Evolutionary conservation across 2,113 vertebrate species (phyloP).

Genomic region (Actinemys pallida): DNA sequence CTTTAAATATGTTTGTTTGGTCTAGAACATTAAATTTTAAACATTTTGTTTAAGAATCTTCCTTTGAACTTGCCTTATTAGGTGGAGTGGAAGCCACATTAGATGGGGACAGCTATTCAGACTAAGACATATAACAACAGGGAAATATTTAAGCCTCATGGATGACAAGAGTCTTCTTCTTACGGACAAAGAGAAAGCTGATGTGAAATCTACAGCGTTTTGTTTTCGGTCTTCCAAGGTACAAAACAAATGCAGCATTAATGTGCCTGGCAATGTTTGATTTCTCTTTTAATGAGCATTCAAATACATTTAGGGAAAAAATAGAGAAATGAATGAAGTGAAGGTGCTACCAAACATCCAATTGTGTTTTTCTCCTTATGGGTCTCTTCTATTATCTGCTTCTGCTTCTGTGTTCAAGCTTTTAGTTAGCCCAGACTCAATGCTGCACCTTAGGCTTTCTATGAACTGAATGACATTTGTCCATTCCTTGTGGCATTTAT

Average conservation of each 20-base stretch:
- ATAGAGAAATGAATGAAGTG: neutral
- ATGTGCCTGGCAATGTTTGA: neutral
- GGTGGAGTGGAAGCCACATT: conserved; percentile 97
- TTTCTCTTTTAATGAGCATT: neutral
- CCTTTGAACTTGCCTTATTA: conserved; percentile 66
- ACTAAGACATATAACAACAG: conserved; percentile 95
- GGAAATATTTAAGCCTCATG: conserved; percentile 93
- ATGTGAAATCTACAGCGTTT: conserved; percentile 95
- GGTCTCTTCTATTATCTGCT: neutral
- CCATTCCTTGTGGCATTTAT: neutral
- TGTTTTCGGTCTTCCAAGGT: conserved; percentile 97
- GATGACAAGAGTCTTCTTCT: conserved; percentile 92
- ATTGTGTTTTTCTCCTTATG: neutral
- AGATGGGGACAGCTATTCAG: conserved; percentile 96
- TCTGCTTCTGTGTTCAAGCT: neutral
- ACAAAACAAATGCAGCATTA: conserved; percentile 17
- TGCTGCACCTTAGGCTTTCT: neutral
- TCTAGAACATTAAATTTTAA: neutral
- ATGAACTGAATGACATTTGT: neutral
- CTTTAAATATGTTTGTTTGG: neutral
- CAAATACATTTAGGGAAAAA: neutral
- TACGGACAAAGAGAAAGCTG: conserved; percentile 93
- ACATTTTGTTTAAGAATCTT: neutral
- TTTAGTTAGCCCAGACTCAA: neutral
- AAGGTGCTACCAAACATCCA: neutral